phyloP scores from a whole-genome alignment of 2,888 invertebrate genomes.

The Thecocarcelia acutangulata region DNA sequence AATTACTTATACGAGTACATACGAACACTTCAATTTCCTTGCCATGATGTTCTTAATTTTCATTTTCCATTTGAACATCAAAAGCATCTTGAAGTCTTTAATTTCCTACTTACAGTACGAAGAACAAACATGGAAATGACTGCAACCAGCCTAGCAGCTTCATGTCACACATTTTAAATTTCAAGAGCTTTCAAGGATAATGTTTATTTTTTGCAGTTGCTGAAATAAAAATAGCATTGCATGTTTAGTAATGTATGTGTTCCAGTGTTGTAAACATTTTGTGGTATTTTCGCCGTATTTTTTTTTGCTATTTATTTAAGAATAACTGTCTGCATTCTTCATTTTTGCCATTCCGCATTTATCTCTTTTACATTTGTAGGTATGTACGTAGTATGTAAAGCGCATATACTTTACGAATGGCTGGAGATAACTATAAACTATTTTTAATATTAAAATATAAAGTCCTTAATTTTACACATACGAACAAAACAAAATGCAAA shows the following conservation, averaged over 20 bases:
- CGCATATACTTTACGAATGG: not conserved
- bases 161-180: constrained; percentile 1
- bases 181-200: constrained; percentile 30
- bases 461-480: not conserved
- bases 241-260: not conserved
- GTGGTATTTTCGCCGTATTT: too few species aligned
- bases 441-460: constrained; percentile 28
- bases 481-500: not conserved
- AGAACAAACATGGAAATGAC: not conserved
- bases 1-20: constrained; percentile 3
- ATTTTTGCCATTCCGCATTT: not conserved
- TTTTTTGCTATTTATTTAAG: constrained; percentile 4
- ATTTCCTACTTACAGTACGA: not conserved
- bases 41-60: constrained; percentile 32
- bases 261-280: too few species aligned
- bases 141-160: constrained; percentile 12
- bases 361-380: not conserved
- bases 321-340: not conserved
- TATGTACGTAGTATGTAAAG: not conserved
- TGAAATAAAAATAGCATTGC: not conserved
- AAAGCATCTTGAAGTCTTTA: constrained; percentile 16
- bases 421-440: constrained; percentile 23
- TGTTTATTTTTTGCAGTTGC: not conserved
- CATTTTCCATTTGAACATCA: constrained; percentile 23
- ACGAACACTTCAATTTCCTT: constrained; percentile 6